Conservation (phyloP, 2,797 vertebrate genomes). For the Leptodactylus fallax region DNA sequence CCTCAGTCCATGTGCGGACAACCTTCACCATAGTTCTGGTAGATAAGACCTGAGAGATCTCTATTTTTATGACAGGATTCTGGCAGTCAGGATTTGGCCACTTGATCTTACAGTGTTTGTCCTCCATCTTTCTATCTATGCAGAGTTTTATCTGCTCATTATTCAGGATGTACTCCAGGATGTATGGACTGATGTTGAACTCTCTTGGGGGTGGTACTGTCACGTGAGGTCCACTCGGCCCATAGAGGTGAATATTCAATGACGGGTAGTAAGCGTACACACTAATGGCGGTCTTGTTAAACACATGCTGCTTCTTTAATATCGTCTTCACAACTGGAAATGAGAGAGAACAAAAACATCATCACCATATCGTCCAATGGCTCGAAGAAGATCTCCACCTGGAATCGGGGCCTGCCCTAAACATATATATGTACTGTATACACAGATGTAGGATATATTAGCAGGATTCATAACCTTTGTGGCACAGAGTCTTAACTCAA, state of each 20-base stretch:
- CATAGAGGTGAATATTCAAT: slow-evolving; percentile 16
- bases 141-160: neutral
- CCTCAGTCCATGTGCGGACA: slow-evolving; percentile 77
- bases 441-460: no score
- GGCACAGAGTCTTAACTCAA: no score
- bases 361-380: neutral
- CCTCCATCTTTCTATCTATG: slow-evolving; percentile 38
- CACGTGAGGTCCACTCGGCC: neutral
- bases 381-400: neutral
- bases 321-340: slow-evolving; percentile 27
- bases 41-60: slow-evolving; percentile 72
- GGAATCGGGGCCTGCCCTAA: no score
- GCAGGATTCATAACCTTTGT: no score
- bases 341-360: neutral
- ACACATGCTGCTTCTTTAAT: slow-evolving; percentile 1
- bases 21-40: slow-evolving; percentile 66
- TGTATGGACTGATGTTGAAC: slow-evolving; percentile 37
- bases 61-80: slow-evolving; percentile 14
- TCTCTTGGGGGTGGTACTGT: neutral
- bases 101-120: slow-evolving; percentile 20
- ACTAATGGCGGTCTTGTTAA: slow-evolving; percentile 13
- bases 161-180: slow-evolving; percentile 37
- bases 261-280: slow-evolving; percentile 30
- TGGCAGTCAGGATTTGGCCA: slow-evolving; percentile 35
- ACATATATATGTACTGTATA: neutral